These are phyloP conservation scores for Pristionchus exspectatus DNA, from an alignment of 2,888 invertebrate species.

Conservation along the genomic window DNA sequence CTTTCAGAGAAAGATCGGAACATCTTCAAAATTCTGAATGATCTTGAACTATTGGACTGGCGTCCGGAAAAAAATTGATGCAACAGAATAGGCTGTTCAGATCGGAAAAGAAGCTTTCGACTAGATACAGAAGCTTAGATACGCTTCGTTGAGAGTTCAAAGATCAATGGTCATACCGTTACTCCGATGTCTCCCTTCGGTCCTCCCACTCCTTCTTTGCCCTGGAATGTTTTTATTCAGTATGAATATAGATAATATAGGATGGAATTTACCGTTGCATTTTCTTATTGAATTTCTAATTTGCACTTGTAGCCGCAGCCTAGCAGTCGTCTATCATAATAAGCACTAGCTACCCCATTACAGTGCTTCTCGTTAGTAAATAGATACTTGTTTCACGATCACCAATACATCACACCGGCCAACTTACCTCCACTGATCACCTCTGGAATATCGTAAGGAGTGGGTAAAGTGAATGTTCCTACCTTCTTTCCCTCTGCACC, in stretches of 20 bases:
- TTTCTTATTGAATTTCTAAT: not conserved
- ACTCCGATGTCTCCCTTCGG: conserved; percentile 73
- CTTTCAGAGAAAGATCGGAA: not conserved
- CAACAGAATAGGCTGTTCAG: too few species aligned
- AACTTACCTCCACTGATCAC: not conserved
- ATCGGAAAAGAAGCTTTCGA: too few species aligned
- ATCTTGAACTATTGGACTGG: too few species aligned
- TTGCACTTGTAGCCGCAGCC: not conserved
- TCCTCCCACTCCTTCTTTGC: conserved; percentile 69
- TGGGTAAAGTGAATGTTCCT: not conserved
- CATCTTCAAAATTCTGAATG: too few species aligned
- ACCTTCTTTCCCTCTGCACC: conserved; percentile 69
- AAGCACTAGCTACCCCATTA: not conserved
- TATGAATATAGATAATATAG: too few species aligned
- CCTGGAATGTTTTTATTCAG: conserved; percentile 66
- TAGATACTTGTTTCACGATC: not conserved
- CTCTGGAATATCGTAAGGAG: not conserved
- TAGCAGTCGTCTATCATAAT: too few species aligned
- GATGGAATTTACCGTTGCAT: not conserved
- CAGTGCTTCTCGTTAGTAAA: conserved; percentile 20
- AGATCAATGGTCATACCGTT: conserved; percentile 58
- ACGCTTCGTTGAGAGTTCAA: too few species aligned
- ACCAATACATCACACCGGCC: conserved; percentile 4
- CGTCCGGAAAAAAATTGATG: too few species aligned
- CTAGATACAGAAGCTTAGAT: not conserved